Evolutionary conservation across 2,888 invertebrate genomes (phyloP).

Genomic region (Neoscelio sp.): DNA sequence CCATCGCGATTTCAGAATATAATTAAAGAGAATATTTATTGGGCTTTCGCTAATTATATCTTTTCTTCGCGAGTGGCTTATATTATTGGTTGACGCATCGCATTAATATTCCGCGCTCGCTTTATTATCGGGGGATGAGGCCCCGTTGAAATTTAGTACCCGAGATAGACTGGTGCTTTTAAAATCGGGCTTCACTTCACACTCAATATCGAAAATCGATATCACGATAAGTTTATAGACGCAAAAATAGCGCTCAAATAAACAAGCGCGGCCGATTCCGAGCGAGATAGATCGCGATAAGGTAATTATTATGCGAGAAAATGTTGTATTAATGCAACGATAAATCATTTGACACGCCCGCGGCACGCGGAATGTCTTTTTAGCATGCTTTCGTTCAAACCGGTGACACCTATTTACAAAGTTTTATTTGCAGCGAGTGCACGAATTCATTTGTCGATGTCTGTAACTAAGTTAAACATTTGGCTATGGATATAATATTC

Average conservation of each 20-base stretch:
- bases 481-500: too few species aligned
- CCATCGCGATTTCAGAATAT: constrained; percentile 51
- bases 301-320: constrained; percentile 57
- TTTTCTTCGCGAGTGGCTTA: constrained; percentile 14
- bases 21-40: constrained; percentile 52
- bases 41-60: constrained; percentile 35
- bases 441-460: constrained; percentile 16
- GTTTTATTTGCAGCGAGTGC: too few species aligned
- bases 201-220: constrained; percentile 12
- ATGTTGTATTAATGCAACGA: constrained; percentile 36
- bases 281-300: constrained; percentile 38
- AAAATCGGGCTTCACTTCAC: constrained; percentile 1
- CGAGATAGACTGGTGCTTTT: constrained; percentile 20
- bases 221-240: constrained; percentile 39
- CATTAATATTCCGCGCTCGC: constrained; percentile 38
- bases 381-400: constrained; percentile 14
- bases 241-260: constrained; percentile 35
- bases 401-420: constrained; percentile 16
- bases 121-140: constrained; percentile 12
- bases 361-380: constrained; percentile 43
- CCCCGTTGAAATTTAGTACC: constrained; percentile 29
- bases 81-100: constrained; percentile 18
- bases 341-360: constrained; percentile 43
- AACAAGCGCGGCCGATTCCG: constrained; percentile 32
- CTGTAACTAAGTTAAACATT: too few species aligned